Evolutionary conservation across 2,113 vertebrate genomes (phyloP).

Genomic region (Gavia stellata): DNA sequence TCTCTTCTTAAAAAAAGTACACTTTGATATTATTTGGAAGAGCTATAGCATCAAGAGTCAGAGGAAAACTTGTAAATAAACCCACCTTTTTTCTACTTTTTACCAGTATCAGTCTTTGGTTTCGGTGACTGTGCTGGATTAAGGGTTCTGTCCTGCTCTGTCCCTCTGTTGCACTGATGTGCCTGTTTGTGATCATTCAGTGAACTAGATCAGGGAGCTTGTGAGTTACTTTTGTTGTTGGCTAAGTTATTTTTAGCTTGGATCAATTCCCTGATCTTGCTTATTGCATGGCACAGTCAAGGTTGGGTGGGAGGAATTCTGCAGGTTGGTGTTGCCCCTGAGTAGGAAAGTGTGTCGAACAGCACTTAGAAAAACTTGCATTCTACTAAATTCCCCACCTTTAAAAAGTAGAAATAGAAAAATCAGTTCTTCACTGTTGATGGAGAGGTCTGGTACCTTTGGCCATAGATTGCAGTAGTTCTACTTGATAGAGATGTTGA

Average conservation of each 20-base stretch:
- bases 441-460: background rate
- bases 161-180: background rate
- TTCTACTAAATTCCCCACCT: background rate
- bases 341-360: background rate
- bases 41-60: background rate
- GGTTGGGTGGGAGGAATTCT: background rate
- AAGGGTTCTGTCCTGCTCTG: background rate
- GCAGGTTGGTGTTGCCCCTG: background rate
- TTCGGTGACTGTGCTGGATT: background rate
- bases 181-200: background rate
- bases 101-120: background rate
- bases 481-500: background rate
- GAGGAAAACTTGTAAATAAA: background rate
- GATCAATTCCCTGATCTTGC: background rate
- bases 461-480: background rate
- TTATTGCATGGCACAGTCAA: background rate
- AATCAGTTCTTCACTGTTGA: background rate
- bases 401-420: background rate
- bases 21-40: background rate
- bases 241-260: constrained; percentile 33
- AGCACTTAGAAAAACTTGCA: background rate
- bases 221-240: background rate
- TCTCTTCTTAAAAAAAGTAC: background rate
- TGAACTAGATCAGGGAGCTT: background rate
- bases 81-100: background rate